phyloP scores from a whole-genome alignment of 2,113 vertebrate species.

The Tiliqua scincoides region DNA sequence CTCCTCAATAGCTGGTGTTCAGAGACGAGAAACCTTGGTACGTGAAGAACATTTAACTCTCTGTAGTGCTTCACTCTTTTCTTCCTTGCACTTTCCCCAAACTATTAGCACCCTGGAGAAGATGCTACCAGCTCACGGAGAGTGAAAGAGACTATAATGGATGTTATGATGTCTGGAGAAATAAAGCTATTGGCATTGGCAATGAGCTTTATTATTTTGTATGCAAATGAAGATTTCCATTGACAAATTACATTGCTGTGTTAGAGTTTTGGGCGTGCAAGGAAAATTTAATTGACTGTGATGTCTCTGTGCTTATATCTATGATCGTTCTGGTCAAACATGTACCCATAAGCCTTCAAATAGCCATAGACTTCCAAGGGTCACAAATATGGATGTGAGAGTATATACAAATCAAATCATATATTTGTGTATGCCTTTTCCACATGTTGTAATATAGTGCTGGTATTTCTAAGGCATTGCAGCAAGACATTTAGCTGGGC shows the following conservation, averaged over 20 bases:
- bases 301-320: conserved; percentile 1
- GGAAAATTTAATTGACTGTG: background rate
- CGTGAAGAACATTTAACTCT: too few species aligned
- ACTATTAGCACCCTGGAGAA: too few species aligned
- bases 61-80: too few species aligned
- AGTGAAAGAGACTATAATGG: background rate
- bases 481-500: conserved; percentile 47
- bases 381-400: background rate
- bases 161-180: background rate
- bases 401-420: background rate
- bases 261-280: background rate
- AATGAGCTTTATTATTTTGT: background rate
- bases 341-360: background rate
- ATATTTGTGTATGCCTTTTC: conserved; percentile 9
- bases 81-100: too few species aligned
- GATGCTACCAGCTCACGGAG: too few species aligned
- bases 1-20: too few species aligned
- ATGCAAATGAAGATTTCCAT: background rate
- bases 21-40: too few species aligned
- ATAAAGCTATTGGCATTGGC: background rate
- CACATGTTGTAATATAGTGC: conserved; percentile 25
- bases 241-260: background rate
- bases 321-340: conserved; percentile 23
- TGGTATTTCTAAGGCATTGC: conserved; percentile 29
- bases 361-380: too few species aligned